These are phyloP conservation scores for Dascillus cervinus DNA, from an alignment of 2,888 invertebrate genomes.

Conservation along the genomic window DNA sequence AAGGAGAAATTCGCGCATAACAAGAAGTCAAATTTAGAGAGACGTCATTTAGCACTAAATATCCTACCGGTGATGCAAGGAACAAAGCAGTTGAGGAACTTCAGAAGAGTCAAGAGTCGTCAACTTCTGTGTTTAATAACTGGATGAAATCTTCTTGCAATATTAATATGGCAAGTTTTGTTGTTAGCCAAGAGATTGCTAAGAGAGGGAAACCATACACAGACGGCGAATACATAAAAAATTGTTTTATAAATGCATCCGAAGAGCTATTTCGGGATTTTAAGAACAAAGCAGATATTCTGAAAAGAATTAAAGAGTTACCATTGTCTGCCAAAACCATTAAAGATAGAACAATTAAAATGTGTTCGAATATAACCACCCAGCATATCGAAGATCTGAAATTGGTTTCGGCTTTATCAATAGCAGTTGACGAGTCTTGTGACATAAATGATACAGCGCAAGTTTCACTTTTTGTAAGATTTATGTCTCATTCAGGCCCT, in stretches of 20 bases:
- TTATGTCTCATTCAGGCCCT: constrained; percentile 8
- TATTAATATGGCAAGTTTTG: constrained; percentile 15
- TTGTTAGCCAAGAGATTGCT: constrained; percentile 11
- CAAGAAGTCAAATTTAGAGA: constrained; percentile 12
- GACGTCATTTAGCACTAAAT: constrained; percentile 15
- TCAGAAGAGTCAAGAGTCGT: constrained; percentile 12
- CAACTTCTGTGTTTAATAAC: constrained; percentile 12
- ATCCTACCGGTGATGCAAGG: constrained; percentile 17
- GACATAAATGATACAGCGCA: constrained; percentile 23
- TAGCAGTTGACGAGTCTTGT: constrained; percentile 19
- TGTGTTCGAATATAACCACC: constrained; percentile 17
- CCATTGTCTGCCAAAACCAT: constrained; percentile 8
- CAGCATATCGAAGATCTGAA: constrained; percentile 20
- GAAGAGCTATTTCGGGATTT: constrained; percentile 23
- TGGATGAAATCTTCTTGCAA: constrained; percentile 18
- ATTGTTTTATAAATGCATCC: constrained; percentile 18
- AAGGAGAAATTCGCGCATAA: constrained; percentile 7
- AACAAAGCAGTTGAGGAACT: constrained; percentile 18
- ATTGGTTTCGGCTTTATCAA: constrained; percentile 22
- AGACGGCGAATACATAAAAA: constrained; percentile 18
- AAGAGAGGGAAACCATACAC: constrained; percentile 17
- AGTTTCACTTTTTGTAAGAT: constrained; percentile 17
- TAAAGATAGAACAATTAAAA: constrained; percentile 20
- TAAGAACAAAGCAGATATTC: constrained; percentile 21
- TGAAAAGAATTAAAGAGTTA: constrained; percentile 7